phyloP scores from a whole-genome alignment of 2,797 vertebrate genomes.

The Paratrypauchen microcephalus region DNA sequence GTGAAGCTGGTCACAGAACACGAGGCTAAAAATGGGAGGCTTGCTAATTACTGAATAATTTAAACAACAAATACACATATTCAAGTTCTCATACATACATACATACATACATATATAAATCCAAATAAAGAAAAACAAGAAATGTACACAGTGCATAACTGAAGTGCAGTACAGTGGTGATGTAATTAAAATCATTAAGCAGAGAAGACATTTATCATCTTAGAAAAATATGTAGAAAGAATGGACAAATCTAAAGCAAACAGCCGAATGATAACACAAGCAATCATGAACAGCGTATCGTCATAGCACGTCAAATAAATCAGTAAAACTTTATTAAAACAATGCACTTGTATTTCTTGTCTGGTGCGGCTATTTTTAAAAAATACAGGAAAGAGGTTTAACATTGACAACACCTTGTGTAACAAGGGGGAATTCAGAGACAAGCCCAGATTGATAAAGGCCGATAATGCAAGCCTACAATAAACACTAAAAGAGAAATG shows the following conservation, averaged over 20 bases:
- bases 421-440: slow-evolving; percentile 20
- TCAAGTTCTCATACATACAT: too few relatives aligned
- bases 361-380: neutral
- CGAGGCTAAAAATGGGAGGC: slow-evolving; percentile 47
- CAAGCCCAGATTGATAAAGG: slow-evolving; percentile 24
- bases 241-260: neutral
- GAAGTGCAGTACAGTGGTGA: neutral
- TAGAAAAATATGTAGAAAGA: neutral
- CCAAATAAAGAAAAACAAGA: neutral
- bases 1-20: slow-evolving; percentile 62
- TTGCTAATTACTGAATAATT: neutral
- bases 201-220: neutral
- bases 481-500: slow-evolving; percentile 12
- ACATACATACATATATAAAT: neutral
- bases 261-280: neutral
- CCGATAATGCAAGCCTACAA: slow-evolving; percentile 7
- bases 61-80: neutral
- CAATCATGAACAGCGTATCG: neutral
- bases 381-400: slow-evolving; percentile 12
- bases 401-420: slow-evolving; percentile 43
- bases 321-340: slow-evolving; percentile 22
- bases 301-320: slow-evolving; percentile 3
- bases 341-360: neutral
- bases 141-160: neutral
- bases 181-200: neutral